Evolutionary conservation across 2,888 invertebrate species (phyloP), one percentile per base, ranked within the genome.

Genomic region (Kryphioiulus occultus): DNA sequence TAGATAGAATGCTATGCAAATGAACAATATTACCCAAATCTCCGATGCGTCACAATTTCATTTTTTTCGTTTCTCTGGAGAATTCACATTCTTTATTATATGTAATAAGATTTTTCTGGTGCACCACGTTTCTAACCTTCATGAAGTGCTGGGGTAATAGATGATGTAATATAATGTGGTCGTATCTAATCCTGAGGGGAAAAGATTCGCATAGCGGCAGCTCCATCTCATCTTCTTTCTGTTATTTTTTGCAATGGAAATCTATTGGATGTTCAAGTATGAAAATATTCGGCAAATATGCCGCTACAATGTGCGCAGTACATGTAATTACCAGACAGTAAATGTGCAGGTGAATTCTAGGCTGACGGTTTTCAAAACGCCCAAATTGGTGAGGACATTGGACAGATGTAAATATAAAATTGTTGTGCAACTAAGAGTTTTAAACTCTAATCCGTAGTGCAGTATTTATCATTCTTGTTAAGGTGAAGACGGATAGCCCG

Each of bases 91-190:
- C 68, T 68, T 68, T 68, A 68, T 68, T 68, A 68, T 68, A 26
- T 68, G 22, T 68, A 68, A 68, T 68, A 68, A 68, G 68, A 68
- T 68, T 68, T 68, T 68, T 26, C 26, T 68, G 68, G 22, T 22
- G 22, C 68, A 68, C 68, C 26, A 26, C 26, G 68, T 26, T 10
- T 68, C 68, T 68, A 68, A 26, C 68, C 68, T 68, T 68, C 68
- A 68, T 68, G 68, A 68, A 68, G 26, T 68, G 68, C 68, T 68
- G 26, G 68, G 68, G 26, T 68, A 68, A 68, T 68, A 68, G 68
- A 68, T 68, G 68, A 22, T 68, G 26, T 26, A 26, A 68, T 26
- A 68, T 68, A 68, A 68, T 68, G 68, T 26, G n/a, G 26, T 12
- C 26, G 68, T 68, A 26, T 68, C 26, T 26, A 68, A 68, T 68